phyloP scores from a whole-genome alignment of 2,797 vertebrate genomes.

The Myotis daubentonii region DNA sequence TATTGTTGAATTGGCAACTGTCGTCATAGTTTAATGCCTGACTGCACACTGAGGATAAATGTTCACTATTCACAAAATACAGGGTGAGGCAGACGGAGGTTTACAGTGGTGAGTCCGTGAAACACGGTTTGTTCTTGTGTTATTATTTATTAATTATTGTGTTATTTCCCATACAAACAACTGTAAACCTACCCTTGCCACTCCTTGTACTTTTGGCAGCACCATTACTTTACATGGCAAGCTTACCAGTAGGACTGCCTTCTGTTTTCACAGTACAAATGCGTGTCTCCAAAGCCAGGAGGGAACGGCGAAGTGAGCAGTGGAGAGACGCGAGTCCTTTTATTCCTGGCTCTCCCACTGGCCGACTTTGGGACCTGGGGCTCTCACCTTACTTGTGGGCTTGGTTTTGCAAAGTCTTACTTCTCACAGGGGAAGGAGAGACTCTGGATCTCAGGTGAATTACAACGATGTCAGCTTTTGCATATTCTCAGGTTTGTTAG shows the following conservation, averaged over 20 bases:
- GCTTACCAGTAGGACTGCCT: neutral
- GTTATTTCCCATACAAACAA: neutral
- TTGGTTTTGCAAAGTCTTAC: neutral
- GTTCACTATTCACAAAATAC: neutral
- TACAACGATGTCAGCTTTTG: neutral
- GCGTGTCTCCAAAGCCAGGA: neutral
- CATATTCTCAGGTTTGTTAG: neutral
- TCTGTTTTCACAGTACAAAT: neutral
- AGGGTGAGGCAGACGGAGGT: neutral
- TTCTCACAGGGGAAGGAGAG: neutral
- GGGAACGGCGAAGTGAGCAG: neutral
- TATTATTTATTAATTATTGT: too few species aligned
- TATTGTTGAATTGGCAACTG: conserved; percentile 24
- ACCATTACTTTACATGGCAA: neutral
- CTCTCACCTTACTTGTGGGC: neutral
- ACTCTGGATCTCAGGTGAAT: neutral
- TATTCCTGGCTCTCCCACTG: neutral
- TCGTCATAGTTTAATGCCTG: neutral
- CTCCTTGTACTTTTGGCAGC: neutral
- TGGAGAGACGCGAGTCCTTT: neutral
- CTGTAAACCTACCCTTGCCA: neutral
- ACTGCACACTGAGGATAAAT: neutral
- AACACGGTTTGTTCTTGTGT: neutral
- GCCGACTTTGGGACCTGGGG: neutral
- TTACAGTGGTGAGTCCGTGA: neutral